phyloP scores from a whole-genome alignment of 1,140 invertebrate species.

The Radopholus similis region DNA sequence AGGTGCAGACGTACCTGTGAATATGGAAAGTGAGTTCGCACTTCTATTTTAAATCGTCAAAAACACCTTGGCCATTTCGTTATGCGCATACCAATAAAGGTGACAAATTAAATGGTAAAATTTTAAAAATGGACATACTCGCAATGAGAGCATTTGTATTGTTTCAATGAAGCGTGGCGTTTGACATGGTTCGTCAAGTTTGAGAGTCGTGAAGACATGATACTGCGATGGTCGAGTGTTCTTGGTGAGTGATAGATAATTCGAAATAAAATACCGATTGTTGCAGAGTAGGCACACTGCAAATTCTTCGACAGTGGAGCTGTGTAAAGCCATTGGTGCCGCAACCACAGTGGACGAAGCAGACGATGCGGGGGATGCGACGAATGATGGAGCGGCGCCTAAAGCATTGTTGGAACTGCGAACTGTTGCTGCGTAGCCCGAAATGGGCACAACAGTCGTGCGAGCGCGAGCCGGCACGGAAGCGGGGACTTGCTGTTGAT shows the following conservation, averaged over 20 bases:
- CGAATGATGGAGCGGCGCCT: neutral
- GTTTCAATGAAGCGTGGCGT: constrained; percentile 28
- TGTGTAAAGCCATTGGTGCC: neutral
- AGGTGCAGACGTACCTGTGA: constrained; percentile 24
- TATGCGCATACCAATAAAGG: too few relatives aligned
- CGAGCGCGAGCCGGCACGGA: neutral
- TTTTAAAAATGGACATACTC: too few relatives aligned
- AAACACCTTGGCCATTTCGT: constrained; percentile 28
- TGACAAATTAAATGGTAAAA: too few relatives aligned
- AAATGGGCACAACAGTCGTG: neutral
- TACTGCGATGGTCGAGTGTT: too few relatives aligned
- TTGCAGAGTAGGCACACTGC: constrained; percentile 20
- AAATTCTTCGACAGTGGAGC: neutral
- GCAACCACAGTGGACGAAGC: neutral
- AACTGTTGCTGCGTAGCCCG: neutral
- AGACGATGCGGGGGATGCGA: neutral
- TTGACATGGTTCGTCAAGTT: constrained; percentile 25
- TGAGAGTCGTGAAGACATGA: constrained; percentile 1
- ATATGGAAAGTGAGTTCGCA: neutral
- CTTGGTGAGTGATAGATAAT: too few relatives aligned
- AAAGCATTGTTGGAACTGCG: neutral
- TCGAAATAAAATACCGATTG: too few relatives aligned
- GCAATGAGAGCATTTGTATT: constrained; percentile 23
- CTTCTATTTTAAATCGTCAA: neutral
- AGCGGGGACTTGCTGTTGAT: neutral